A percentile compares a stretch with the other conserved stretches of the same genome.
phyloP scores from a whole-genome alignment of 2,797 vertebrate genomes.

The Uromys caudimaculatus region DNA sequence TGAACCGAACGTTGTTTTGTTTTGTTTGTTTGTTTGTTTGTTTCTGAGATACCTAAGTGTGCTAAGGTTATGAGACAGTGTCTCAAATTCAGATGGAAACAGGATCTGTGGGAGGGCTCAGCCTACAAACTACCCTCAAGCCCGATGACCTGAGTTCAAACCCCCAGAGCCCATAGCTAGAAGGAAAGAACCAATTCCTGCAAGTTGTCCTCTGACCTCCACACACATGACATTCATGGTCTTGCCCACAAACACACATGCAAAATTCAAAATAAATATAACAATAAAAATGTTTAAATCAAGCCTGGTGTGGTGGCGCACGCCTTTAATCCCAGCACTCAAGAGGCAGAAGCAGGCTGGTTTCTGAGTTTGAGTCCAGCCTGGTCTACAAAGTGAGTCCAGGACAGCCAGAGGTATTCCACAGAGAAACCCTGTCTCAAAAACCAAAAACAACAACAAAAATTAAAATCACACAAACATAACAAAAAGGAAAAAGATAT shows the following conservation, averaged over 20 bases:
- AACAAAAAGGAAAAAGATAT: not conserved
- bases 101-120: not conserved
- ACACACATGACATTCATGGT: not conserved
- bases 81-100: not conserved
- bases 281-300: not conserved
- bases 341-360: not conserved
- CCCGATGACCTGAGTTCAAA: not conserved
- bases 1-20: not conserved
- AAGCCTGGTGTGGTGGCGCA: not conserved
- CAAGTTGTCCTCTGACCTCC: not conserved
- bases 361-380: not conserved
- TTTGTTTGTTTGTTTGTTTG: not conserved
- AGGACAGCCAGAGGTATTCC: not conserved
- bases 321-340: not conserved
- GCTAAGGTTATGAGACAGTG: not conserved
- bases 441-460: not conserved
- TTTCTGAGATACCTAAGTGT: slow-evolving; percentile 5
- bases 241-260: not conserved
- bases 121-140: not conserved
- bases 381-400: not conserved
- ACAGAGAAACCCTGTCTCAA: not conserved
- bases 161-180: not conserved
- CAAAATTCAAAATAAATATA: not conserved
- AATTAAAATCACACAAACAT: not conserved
- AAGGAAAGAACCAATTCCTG: not conserved